phyloP scores from a whole-genome alignment of 2,888 invertebrate species.

The Aphidoletes aphidimyza region DNA sequence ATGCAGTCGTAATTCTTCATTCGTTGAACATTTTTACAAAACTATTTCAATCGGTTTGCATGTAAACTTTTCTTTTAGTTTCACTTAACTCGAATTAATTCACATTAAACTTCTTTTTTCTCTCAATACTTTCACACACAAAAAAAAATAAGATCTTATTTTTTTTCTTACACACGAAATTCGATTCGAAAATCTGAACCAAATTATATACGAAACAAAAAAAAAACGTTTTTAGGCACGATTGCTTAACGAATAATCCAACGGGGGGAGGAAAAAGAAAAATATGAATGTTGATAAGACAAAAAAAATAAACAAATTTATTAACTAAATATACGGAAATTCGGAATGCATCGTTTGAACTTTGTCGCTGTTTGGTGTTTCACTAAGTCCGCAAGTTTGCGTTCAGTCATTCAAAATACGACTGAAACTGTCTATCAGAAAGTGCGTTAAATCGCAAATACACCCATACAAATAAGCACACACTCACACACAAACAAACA shows the following conservation, averaged over 20 bases:
- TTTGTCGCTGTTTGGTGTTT: conserved; percentile 5
- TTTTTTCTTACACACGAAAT: too few species aligned
- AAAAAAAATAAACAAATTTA: conserved; percentile 42
- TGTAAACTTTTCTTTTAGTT: too few species aligned
- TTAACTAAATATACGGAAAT: conserved; percentile 16
- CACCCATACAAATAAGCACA: too few species aligned
- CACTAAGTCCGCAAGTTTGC: background rate
- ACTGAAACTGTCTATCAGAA: conserved; percentile 32
- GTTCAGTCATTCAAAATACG: conserved; percentile 9
- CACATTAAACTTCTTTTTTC: too few species aligned
- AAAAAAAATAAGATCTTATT: too few species aligned
- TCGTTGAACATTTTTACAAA: background rate
- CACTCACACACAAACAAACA: too few species aligned
- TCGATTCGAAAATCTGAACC: too few species aligned
- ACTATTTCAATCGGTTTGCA: background rate
- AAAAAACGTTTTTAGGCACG: conserved; percentile 1
- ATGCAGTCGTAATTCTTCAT: background rate
- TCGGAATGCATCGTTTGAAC: conserved; percentile 41
- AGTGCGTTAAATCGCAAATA: conserved; percentile 31
- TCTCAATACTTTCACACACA: too few species aligned
- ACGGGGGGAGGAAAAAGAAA: too few species aligned
- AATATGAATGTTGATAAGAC: background rate
- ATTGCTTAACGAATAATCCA: background rate
- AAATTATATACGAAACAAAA: background rate
- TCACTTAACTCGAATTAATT: too few species aligned